Evolutionary conservation across 2,113 vertebrate genomes (phyloP).

Genomic region (Abramis brama): DNA sequence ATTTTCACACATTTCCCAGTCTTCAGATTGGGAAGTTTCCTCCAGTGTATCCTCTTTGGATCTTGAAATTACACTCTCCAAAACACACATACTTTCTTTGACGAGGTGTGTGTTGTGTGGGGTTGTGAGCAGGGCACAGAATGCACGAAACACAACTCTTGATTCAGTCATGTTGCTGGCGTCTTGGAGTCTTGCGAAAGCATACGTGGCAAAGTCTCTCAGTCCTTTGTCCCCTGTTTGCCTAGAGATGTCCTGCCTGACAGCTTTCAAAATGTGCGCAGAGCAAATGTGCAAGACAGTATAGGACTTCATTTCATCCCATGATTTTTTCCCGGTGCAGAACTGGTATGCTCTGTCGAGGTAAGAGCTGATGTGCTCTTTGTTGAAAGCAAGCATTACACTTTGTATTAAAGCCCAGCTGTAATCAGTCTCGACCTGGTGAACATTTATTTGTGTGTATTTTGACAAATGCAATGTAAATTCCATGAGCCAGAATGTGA

Average conservation of each 20-base stretch:
- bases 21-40: background rate
- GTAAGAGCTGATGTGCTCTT: conserved; percentile 24
- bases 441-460: background rate
- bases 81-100: background rate
- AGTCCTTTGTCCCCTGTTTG: conserved; percentile 38
- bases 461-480: conserved; percentile 22
- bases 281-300: conserved; percentile 47
- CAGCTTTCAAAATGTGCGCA: conserved; percentile 46
- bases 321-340: conserved; percentile 20
- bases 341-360: conserved; percentile 36
- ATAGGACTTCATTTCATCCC: conserved; percentile 19
- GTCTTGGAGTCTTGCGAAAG: background rate
- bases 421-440: conserved; percentile 42
- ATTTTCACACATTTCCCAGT: background rate
- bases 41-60: background rate
- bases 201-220: conserved; percentile 20
- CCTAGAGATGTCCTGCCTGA: background rate
- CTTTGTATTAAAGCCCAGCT: conserved; percentile 42
- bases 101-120: conserved; percentile 24
- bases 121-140: conserved; percentile 22
- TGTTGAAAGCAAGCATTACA: conserved; percentile 39
- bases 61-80: conserved; percentile 29
- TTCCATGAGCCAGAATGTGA: conserved; percentile 51
- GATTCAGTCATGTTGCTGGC: too few species aligned
- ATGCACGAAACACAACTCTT: background rate